These are phyloP conservation scores for Eupithecia subfuscata DNA, from an alignment of 2,888 invertebrate genomes.

Conservation along the genomic window DNA sequence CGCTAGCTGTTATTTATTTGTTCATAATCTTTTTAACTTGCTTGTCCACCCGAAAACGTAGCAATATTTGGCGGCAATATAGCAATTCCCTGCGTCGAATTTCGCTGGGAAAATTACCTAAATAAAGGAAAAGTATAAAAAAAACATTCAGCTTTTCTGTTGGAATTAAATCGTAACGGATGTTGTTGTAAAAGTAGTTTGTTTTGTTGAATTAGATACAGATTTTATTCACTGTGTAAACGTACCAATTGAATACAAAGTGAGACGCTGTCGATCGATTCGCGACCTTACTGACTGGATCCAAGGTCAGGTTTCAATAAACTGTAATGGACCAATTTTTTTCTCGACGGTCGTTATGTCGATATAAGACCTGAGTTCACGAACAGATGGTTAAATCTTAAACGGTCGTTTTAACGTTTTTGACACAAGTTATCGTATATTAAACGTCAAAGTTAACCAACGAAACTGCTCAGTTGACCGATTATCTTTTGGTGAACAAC, in stretches of 20 bases:
- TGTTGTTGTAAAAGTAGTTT: not conserved
- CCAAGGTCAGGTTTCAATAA: slow-evolving; percentile 3
- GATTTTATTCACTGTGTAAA: slow-evolving; percentile 37
- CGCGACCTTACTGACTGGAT: slow-evolving; percentile 11
- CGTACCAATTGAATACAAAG: slow-evolving; percentile 36
- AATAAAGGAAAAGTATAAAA: not conserved
- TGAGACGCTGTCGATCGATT: slow-evolving; percentile 19
- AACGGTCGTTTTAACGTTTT: too few relatives aligned
- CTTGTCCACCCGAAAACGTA: too few relatives aligned
- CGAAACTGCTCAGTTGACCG: too few relatives aligned
- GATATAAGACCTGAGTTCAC: not conserved
- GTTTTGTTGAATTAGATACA: slow-evolving; percentile 18
- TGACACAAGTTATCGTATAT: too few relatives aligned
- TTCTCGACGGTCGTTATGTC: not conserved
- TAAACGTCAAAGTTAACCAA: too few relatives aligned
- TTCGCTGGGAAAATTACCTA: too few relatives aligned
- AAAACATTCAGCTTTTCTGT: not conserved
- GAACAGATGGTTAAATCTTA: too few relatives aligned
- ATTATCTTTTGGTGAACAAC: too few relatives aligned
- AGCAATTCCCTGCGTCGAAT: too few relatives aligned
- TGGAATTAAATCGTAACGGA: not conserved
- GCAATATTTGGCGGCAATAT: too few relatives aligned
- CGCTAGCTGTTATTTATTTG: too few relatives aligned
- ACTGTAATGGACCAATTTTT: not conserved
- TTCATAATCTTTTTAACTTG: too few relatives aligned